phyloP scores from a whole-genome alignment of 2,888 invertebrate genomes.

The Glyphotaelius pellucidus region DNA sequence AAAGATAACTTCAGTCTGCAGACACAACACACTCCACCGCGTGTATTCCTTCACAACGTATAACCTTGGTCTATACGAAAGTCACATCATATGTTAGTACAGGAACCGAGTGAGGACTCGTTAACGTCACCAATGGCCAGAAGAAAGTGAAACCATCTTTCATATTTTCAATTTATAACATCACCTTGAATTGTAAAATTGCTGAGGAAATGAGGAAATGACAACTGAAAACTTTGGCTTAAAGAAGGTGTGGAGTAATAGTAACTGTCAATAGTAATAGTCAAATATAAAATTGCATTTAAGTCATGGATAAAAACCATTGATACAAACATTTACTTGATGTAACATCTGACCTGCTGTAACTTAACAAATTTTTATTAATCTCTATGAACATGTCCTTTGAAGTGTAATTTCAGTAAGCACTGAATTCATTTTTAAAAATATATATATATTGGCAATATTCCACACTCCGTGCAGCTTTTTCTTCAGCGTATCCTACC shows the following conservation, averaged over 20 bases:
- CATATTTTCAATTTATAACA: neutral
- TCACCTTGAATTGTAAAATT: neutral
- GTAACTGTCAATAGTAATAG: no score
- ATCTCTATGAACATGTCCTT: no score
- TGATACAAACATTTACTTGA: no score
- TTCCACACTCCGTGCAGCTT: neutral
- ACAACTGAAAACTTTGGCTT: neutral
- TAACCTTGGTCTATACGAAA: neutral
- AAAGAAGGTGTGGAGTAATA: neutral
- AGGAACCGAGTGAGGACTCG: neutral
- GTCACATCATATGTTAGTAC: neutral
- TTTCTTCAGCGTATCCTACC: neutral
- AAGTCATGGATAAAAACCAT: no score
- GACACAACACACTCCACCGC: neutral
- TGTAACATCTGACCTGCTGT: no score
- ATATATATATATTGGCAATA: neutral
- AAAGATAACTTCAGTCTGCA: neutral
- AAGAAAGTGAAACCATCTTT: neutral
- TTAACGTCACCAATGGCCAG: neutral
- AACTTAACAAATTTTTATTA: no score
- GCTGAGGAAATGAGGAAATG: neutral
- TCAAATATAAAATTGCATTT: no score
- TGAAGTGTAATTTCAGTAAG: no score
- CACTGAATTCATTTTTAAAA: no score
- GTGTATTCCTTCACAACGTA: neutral